phyloP scores from a whole-genome alignment of 2,888 invertebrate species.

The Lycia hirtaria region DNA sequence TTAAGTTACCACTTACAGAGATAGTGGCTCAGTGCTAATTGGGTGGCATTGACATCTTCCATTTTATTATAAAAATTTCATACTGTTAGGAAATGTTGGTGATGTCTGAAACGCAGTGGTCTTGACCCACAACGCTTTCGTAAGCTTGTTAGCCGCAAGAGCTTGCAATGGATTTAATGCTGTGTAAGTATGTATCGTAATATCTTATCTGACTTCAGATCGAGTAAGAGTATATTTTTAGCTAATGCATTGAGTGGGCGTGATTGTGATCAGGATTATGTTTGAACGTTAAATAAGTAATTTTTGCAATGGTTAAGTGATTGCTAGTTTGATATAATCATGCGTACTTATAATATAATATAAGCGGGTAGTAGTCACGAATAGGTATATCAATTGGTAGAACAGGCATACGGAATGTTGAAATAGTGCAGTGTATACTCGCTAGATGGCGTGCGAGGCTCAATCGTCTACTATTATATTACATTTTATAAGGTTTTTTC shows the following conservation, averaged over 20 bases:
- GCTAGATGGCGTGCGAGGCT: too few relatives aligned
- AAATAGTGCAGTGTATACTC: too few relatives aligned
- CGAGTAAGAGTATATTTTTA: too few relatives aligned
- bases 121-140: slow-evolving; percentile 36
- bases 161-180: slow-evolving; percentile 16
- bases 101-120: slow-evolving; percentile 29
- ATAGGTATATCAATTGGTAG: too few relatives aligned
- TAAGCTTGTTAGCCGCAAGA: slow-evolving; percentile 29
- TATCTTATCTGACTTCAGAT: slow-evolving; percentile 5
- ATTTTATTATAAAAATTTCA: slow-evolving; percentile 32
- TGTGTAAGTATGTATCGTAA: slow-evolving; percentile 12
- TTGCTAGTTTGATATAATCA: too few relatives aligned
- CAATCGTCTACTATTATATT: too few relatives aligned
- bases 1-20: slow-evolving; percentile 32
- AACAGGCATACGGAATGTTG: too few relatives aligned
- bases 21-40: slow-evolving; percentile 34
- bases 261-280: background rate
- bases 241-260: too few relatives aligned
- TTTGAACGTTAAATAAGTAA: background rate
- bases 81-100: slow-evolving; percentile 35
- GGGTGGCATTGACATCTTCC: slow-evolving; percentile 44
- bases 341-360: too few relatives aligned
- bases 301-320: background rate
- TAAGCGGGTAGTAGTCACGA: too few relatives aligned
- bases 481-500: too few relatives aligned